Evolutionary conservation across 2,113 vertebrate genomes (phyloP), one percentile per base, ranked within the genome.

Genomic region (Myocastor coypus): DNA sequence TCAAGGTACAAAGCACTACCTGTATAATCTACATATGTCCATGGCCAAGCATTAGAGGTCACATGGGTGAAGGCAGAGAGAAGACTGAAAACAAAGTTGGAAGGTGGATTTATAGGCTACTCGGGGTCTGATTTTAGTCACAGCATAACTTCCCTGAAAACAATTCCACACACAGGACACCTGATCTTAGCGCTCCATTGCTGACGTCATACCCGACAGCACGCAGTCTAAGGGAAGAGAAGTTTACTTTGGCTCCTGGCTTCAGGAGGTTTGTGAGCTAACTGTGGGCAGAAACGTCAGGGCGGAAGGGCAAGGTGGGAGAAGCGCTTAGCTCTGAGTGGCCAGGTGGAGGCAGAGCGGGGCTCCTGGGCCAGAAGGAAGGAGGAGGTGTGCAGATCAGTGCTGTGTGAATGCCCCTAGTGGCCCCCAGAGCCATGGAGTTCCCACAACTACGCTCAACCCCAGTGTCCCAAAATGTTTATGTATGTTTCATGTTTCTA

Each of bases 161-260:
- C 57, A 59, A 77, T 86, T 91, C 66, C 87, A 52, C 89, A 66
- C 17, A 37, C 83, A 73, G 86, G 91, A 96, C 32, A 20, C 13
- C 84, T 82, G 57, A 64, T 91, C 87, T 95, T 57, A 55, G 78
- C 66, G 32, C 19, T 24, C 75, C 46, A 77, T 16, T 42, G 16
- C 46, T 80, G 42, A 34, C 16, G 10, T 16, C 20, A 4, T 52
- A 32, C 17, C 17, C 32, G 17, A 34, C 46, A 80, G 26, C 46
- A 19, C 30, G 34, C 30, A 52, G 5, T 30, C 17, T 34, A 19
- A 80, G 50, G 77, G 77, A 52, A 34, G 46, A 80, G 46, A 52
- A 3, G 13, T 50, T 52, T 20, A 20, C 52, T 80, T 32, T 80
- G 46, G 77, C 46, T 34, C 46, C 52, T 9, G 8, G 46, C 50